phyloP scores from a whole-genome alignment of 2,888 invertebrate species.

The Drosophila paucipuncta region DNA sequence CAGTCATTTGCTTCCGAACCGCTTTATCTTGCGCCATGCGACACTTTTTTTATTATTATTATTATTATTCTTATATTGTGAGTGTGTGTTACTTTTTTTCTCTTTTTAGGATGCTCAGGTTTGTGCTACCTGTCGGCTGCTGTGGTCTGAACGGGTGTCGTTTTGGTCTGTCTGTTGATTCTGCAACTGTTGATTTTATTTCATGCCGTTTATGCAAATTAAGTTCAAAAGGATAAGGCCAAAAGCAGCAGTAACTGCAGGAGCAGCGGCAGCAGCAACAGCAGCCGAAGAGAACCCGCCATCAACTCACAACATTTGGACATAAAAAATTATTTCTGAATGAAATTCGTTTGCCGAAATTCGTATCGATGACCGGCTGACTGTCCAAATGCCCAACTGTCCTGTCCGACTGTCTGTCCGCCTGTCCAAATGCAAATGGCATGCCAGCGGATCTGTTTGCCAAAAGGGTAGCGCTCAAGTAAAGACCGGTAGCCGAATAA shows the following conservation, averaged over 20 bases:
- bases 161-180: slow-evolving; percentile 61
- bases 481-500: slow-evolving; percentile 77
- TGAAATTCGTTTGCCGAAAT: slow-evolving; percentile 73
- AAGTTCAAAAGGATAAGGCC: slow-evolving; percentile 75
- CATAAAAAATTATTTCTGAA: slow-evolving; percentile 80
- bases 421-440: slow-evolving; percentile 73
- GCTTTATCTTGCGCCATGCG: slow-evolving; percentile 68
- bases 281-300: slow-evolving; percentile 28
- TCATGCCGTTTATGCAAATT: slow-evolving; percentile 81
- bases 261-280: slow-evolving; percentile 46
- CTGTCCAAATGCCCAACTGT: slow-evolving; percentile 26
- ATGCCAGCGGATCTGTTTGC: slow-evolving; percentile 37
- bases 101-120: slow-evolving; percentile 48
- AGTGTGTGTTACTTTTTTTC: slow-evolving; percentile 12
- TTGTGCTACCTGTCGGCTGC: slow-evolving; percentile 66
- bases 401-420: slow-evolving; percentile 32
- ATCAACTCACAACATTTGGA: slow-evolving; percentile 71
- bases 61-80: slow-evolving; percentile 17
- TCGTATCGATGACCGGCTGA: slow-evolving; percentile 68
- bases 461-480: slow-evolving; percentile 57
- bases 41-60: slow-evolving; percentile 56
- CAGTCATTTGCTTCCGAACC: slow-evolving; percentile 57
- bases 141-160: slow-evolving; percentile 34
- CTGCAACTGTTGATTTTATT: slow-evolving; percentile 77
- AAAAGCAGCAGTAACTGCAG: slow-evolving; percentile 38